Evolutionary conservation across 2,797 vertebrate species (phyloP).

Genomic region (Aphelocoma californica): DNA sequence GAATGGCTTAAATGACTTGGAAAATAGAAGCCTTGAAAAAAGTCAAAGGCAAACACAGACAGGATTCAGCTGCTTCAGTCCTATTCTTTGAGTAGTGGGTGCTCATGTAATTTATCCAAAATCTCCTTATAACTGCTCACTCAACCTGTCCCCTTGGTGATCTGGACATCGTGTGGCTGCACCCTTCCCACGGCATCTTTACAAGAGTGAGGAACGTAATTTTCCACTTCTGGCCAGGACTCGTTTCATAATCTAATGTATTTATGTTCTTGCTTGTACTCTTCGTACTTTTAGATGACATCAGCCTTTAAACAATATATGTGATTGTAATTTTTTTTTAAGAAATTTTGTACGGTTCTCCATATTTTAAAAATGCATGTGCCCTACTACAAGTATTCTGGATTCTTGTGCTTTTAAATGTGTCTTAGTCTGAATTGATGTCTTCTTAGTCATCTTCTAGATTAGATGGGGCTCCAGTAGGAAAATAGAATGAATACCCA

Average conservation of each 20-base stretch:
- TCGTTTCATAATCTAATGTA: background rate
- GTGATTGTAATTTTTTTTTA: background rate
- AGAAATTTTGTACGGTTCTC: background rate
- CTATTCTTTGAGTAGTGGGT: background rate
- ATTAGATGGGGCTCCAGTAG: background rate
- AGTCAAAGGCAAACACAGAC: background rate
- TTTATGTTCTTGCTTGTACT: background rate
- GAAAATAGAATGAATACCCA: background rate
- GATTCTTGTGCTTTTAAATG: background rate
- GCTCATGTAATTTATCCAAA: background rate
- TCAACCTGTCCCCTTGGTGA: background rate
- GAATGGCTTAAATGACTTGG: background rate
- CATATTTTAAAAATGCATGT: background rate
- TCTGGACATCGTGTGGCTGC: background rate
- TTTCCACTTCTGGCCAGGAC: background rate
- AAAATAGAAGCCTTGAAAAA: background rate
- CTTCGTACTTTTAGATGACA: background rate
- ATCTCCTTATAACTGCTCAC: background rate
- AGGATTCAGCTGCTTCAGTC: background rate
- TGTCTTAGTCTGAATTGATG: background rate
- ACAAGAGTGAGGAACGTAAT: background rate
- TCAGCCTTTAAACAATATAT: background rate
- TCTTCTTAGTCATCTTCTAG: background rate
- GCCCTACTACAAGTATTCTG: background rate
- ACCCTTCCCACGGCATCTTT: background rate